These are phyloP conservation scores for Melipona beecheii DNA, from an alignment of 2,888 invertebrate species.

Conservation along the genomic window DNA sequence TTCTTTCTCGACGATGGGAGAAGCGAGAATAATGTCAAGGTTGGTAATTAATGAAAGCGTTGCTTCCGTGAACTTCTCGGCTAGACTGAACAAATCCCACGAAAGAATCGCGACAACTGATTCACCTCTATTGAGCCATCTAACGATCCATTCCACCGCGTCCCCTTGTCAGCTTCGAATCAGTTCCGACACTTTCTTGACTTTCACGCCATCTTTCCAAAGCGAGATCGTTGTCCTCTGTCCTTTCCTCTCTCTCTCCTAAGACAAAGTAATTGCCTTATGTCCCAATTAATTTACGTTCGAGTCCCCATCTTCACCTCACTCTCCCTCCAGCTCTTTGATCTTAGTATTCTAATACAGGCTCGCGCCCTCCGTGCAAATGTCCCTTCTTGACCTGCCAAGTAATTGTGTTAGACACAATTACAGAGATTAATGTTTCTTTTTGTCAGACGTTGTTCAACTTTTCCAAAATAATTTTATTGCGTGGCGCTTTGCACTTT, in stretches of 20 bases:
- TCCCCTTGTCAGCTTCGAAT: slow-evolving; percentile 12
- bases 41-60: not conserved
- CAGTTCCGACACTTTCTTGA: slow-evolving; percentile 49
- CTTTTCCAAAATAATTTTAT: not conserved
- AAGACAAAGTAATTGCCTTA: slow-evolving; percentile 74
- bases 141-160: slow-evolving; percentile 43
- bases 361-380: slow-evolving; percentile 1
- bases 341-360: slow-evolving; percentile 54
- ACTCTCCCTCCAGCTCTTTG: slow-evolving; percentile 59
- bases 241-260: not conserved
- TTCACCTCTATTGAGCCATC: not conserved
- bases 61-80: not conserved
- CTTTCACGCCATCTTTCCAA: slow-evolving; percentile 31
- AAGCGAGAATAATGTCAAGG: accelerated
- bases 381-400: slow-evolving; percentile 17
- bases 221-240: slow-evolving; percentile 17
- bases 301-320: slow-evolving; percentile 67
- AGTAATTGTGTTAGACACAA: not conserved
- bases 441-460: not conserved
- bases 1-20: not conserved
- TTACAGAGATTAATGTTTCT: not conserved
- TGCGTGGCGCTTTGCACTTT: no score
- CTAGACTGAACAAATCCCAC: not conserved
- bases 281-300: slow-evolving; percentile 80
- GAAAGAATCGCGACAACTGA: not conserved